Conservation (phyloP, 2,888 invertebrate species). For the Drosophila koepferae region DNA sequence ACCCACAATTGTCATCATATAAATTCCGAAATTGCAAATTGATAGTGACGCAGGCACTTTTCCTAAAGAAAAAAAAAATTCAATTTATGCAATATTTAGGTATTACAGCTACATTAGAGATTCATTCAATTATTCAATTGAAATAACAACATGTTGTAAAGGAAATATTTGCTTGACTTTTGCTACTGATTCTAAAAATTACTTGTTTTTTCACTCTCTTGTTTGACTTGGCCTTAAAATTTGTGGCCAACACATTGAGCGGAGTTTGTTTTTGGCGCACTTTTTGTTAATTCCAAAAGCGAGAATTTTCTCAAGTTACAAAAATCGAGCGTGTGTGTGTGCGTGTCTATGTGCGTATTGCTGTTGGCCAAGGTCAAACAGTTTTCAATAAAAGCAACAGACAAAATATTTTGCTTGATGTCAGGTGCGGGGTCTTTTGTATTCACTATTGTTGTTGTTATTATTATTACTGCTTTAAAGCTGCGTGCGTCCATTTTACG, state of each 20-base stretch:
- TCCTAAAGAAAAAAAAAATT: not conserved
- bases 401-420: constrained; percentile 26
- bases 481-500: constrained; percentile 35
- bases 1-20: constrained; percentile 27
- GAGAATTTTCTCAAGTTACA: constrained; percentile 44
- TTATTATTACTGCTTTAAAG: not conserved
- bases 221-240: constrained; percentile 29
- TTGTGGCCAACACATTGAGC: not conserved
- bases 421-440: constrained; percentile 37
- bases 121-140: not conserved
- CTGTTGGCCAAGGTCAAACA: constrained; percentile 46
- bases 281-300: constrained; percentile 37
- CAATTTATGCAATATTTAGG: not conserved
- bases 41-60: constrained; percentile 32
- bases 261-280: constrained; percentile 5
- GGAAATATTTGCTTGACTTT: constrained; percentile 9
- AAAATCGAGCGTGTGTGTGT: constrained; percentile 11
- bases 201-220: constrained; percentile 18
- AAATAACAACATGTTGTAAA: not conserved
- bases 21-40: constrained; percentile 11
- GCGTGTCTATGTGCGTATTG: constrained; percentile 19
- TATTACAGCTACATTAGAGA: not conserved
- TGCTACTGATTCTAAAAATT: constrained; percentile 18
- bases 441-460: not conserved
- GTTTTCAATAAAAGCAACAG: constrained; percentile 45